A percentile compares a stretch with the other conserved stretches of the same genome.
These are phyloP conservation scores for Seriola aureovittata DNA, from an alignment of 2,113 vertebrate species.

Conservation along the genomic window DNA sequence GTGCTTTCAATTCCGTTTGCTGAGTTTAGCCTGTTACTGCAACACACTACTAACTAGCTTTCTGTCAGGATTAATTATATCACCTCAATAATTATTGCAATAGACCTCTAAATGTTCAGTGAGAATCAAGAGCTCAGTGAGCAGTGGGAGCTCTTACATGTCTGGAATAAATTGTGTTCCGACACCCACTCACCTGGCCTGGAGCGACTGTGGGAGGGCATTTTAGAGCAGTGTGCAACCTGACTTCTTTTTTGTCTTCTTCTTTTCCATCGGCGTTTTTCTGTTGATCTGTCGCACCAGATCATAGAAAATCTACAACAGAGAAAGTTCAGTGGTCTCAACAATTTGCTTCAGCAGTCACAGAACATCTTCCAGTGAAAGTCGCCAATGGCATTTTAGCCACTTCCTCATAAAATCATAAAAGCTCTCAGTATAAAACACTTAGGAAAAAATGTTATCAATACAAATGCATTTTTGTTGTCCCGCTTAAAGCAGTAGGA, in stretches of 20 bases:
- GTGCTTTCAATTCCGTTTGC: not conserved
- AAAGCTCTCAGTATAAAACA: constrained; percentile 89
- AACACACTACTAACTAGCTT: not conserved
- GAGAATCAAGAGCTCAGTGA: constrained; percentile 11
- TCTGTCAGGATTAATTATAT: not conserved
- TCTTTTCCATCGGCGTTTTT: constrained; percentile 99
- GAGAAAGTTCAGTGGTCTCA: not conserved
- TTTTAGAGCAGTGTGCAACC: constrained; percentile 96
- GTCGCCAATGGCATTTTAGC: not conserved
- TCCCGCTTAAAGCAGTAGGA: constrained; percentile 82
- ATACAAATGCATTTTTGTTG: constrained; percentile 54
- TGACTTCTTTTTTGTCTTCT: constrained; percentile 97
- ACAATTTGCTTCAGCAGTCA: not conserved
- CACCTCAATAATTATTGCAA: not conserved
- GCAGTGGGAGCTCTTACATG: constrained; percentile 27
- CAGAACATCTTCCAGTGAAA: not conserved
- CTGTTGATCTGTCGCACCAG: constrained; percentile 99
- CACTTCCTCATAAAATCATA: constrained; percentile 40
- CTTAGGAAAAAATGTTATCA: constrained; percentile 67
- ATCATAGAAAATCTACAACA: constrained; percentile 97
- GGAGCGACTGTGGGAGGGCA: constrained; percentile 87
- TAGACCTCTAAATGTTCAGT: constrained; percentile 12
- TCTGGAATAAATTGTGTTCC: constrained; percentile 33
- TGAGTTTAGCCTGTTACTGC: not conserved
- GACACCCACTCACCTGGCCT: constrained; percentile 91